A percentile compares a stretch with the other conserved stretches of the same genome.
Conservation (phyloP, 2,113 vertebrate genomes). For the Tiliqua scincoides region DNA sequence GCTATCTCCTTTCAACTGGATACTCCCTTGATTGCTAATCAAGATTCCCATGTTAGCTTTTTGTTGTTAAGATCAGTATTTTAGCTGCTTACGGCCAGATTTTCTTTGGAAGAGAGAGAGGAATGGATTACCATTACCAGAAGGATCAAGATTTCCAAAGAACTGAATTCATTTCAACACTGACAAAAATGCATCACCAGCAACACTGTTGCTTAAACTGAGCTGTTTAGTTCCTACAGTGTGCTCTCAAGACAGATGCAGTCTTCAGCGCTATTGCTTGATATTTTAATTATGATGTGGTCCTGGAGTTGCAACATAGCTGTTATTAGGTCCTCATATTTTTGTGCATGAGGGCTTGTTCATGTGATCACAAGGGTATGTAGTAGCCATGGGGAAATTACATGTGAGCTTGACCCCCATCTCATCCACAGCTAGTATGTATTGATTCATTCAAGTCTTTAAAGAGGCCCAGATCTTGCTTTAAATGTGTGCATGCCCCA, state of each 20-base stretch:
- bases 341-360: not conserved
- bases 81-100: slow-evolving; percentile 6
- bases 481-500: no score
- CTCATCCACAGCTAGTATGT: not conserved
- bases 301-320: not conserved
- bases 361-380: not conserved
- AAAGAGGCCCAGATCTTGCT: no score
- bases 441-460: not conserved
- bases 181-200: not conserved
- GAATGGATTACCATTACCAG: not conserved
- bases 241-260: not conserved
- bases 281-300: not conserved
- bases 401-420: not conserved
- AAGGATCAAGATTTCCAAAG: slow-evolving; percentile 13
- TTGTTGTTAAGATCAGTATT: not conserved
- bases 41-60: slow-evolving; percentile 5
- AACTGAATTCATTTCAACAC: slow-evolving; percentile 18
- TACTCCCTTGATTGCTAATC: slow-evolving; percentile 42
- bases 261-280: not conserved
- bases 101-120: slow-evolving; percentile 1
- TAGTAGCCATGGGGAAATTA: not conserved
- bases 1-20: not conserved
- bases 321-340: not conserved
- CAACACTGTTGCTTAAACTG: not conserved
- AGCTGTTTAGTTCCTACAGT: not conserved